These are phyloP conservation scores for Drosophila ambigua DNA, from an alignment of 1,140 invertebrate genomes.

Conservation along the genomic window DNA sequence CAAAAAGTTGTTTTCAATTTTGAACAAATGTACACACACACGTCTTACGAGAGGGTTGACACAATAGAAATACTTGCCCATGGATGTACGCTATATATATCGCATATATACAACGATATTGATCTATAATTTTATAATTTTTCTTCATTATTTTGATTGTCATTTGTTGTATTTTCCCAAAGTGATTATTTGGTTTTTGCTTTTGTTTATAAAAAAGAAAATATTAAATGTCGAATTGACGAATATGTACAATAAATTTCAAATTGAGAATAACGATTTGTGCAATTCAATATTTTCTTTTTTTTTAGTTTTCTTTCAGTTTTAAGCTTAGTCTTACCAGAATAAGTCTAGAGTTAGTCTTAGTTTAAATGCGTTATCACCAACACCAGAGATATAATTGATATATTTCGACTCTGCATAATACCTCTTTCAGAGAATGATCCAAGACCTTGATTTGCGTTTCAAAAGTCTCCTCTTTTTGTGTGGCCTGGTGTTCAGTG, in stretches of 20 bases:
- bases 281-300: conserved; percentile 84
- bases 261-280: conserved; percentile 84
- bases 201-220: conserved; percentile 69
- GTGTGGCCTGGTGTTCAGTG: conserved; percentile 88
- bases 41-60: conserved; percentile 22
- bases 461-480: conserved; percentile 98
- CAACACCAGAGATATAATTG: conserved; percentile 61
- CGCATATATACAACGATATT: conserved; percentile 38
- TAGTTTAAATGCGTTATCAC: conserved; percentile 31
- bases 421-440: conserved; percentile 97
- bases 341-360: conserved; percentile 4
- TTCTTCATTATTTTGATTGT: conserved; percentile 33
- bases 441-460: conserved; percentile 96
- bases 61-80: conserved; percentile 56
- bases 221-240: conserved; percentile 69
- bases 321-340: conserved; percentile 24
- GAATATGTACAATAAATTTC: conserved; percentile 80
- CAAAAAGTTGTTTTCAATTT: conserved; percentile 84
- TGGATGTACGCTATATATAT: conserved; percentile 40
- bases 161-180: conserved; percentile 41
- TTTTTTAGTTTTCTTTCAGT: conserved; percentile 23
- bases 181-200: conserved; percentile 19
- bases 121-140: conserved; percentile 40
- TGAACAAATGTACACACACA: conserved; percentile 80
- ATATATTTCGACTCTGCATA: conserved; percentile 36